These are phyloP conservation scores for Molanna angustata DNA, from an alignment of 2,888 invertebrate genomes.

Conservation along the genomic window DNA sequence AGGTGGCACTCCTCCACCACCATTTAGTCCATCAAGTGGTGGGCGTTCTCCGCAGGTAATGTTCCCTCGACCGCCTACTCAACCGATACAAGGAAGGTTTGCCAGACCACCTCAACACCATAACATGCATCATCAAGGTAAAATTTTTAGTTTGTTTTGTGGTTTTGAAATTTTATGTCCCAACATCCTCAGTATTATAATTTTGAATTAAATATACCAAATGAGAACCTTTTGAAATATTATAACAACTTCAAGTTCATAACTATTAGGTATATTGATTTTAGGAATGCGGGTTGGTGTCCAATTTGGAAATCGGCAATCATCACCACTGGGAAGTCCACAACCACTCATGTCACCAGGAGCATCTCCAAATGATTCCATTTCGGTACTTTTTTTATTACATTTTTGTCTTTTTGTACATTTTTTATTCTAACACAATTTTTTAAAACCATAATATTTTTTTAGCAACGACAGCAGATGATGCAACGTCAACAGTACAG, in stretches of 20 bases:
- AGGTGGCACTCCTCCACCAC: constrained; percentile 26
- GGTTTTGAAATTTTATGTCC: too few relatives aligned
- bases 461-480: constrained; percentile 48
- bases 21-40: constrained; percentile 22
- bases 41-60: constrained; percentile 30
- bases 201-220: too few relatives aligned
- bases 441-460: constrained; percentile 1
- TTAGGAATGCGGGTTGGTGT: constrained; percentile 52
- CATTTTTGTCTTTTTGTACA: not conserved
- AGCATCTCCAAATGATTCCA: constrained; percentile 1
- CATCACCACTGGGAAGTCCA: constrained; percentile 52
- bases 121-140: constrained; percentile 31
- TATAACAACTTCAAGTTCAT: too few relatives aligned
- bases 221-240: too few relatives aligned
- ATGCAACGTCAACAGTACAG: constrained; percentile 53
- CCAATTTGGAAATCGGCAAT: constrained; percentile 48
- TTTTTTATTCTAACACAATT: not conserved
- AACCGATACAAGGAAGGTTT: constrained; percentile 28
- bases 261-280: too few relatives aligned
- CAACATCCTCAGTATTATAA: too few relatives aligned
- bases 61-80: constrained; percentile 29
- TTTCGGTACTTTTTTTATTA: not conserved
- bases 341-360: constrained; percentile 54
- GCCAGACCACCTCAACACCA: constrained; percentile 28
- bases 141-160: too few relatives aligned